Evolutionary conservation across 2,888 invertebrate genomes (phyloP), one percentile per base, ranked within the genome.

Genomic region (Idaea dimidiata): DNA sequence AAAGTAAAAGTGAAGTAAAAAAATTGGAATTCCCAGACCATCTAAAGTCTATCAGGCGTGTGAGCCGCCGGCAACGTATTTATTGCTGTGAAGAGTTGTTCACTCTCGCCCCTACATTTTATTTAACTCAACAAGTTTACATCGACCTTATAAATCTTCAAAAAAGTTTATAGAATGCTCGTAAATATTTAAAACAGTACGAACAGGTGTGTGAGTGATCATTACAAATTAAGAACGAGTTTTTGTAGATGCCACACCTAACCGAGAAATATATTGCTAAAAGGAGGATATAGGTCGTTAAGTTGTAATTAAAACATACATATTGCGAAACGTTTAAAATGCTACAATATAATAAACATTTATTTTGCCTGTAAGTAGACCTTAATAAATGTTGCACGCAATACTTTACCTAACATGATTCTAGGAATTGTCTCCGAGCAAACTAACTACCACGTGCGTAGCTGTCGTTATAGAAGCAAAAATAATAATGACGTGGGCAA

Each of bases 1-100:
- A 87, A 88, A 88, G 88, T 87, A 84, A 89, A 81, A 89, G 89
- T 88, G 80, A 79, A 75, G 78, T 82, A 80, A 88, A 88, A 86
- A 88, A 88, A 87, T 14, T 81, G 74, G 82, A 84, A 78, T 82
- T 80, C 82, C 72, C 79, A 76, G 76, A 76, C 78, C 68, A 68
- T 59, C 56, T 65, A 66, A 76, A 81, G 82, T 76, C 77, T 86
- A 82, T 84, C 79, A 43, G 43, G 70, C 77, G 78, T 70, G 72
- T 67, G 72, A 70, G 74, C 72, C 70, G 75, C 68, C 69, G 73
- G 71, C 73, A 66, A 66, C 66, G 79, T 81, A 86, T 87, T 87
- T 85, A 87, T 83, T 81, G 78, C 78, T 67, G 70, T 62, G 67
- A 73, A 69, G 70, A 72, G 74, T 74, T 67, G 72, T 65, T 66